Percentiles rank a stretch among this genome's conserved stretches.
Evolutionary conservation across 2,888 invertebrate genomes (phyloP).

Genomic region (Galeruca laticollis): DNA sequence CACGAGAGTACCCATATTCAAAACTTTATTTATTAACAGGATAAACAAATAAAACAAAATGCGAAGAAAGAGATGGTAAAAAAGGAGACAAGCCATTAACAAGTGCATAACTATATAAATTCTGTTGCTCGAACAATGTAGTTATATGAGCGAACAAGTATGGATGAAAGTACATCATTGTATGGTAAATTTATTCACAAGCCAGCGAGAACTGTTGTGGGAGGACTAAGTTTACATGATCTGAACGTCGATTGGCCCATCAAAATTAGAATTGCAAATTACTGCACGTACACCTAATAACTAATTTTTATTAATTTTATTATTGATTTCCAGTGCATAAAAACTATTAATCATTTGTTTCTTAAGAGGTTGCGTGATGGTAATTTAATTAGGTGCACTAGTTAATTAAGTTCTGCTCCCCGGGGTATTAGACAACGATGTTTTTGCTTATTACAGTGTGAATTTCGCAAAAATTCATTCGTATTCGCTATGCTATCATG

Average conservation of each 20-base stretch:
- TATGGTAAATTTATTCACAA: not conserved
- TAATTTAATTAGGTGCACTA: not conserved
- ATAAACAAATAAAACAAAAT: not conserved
- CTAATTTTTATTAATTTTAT: not conserved
- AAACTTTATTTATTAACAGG: not conserved
- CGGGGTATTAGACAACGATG: conserved; percentile 2
- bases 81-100: conserved; percentile 1
- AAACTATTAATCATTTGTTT: conserved; percentile 4
- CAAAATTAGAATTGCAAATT: conserved; percentile 6
- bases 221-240: not conserved
- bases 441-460: not conserved
- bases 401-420: not conserved
- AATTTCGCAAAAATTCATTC: too few relatives aligned
- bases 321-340: not conserved
- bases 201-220: not conserved
- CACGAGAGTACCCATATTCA: not conserved
- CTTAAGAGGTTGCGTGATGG: not conserved
- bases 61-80: not conserved
- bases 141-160: not conserved
- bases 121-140: not conserved
- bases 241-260: not conserved
- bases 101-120: conserved; percentile 7
- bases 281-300: not conserved
- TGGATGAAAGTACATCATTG: not conserved
- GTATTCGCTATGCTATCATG: too few relatives aligned